A percentile compares a stretch with the other conserved stretches of the same genome.
phyloP scores from a whole-genome alignment of 2,113 vertebrate species.

The Pelecanus crispus region DNA sequence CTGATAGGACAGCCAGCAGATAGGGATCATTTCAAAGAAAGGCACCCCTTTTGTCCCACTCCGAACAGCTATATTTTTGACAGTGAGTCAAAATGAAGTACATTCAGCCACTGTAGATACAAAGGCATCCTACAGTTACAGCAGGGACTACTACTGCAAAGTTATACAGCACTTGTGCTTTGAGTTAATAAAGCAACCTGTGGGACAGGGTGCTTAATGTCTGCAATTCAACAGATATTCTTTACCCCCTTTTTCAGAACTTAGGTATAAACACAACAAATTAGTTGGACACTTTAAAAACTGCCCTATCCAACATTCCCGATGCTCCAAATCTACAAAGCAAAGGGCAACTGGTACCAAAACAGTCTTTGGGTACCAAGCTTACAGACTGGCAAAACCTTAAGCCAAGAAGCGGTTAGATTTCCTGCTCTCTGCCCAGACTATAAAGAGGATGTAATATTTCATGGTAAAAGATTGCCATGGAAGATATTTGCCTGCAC shows the following conservation, averaged over 20 bases:
- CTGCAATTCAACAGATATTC: fast-evolving
- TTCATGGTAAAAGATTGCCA: background rate
- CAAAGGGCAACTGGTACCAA: background rate
- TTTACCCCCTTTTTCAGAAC: background rate
- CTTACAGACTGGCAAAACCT: background rate
- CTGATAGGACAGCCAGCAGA: background rate
- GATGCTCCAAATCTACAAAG: background rate
- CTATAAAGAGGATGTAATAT: background rate
- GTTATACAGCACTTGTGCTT: background rate
- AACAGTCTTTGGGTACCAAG: background rate
- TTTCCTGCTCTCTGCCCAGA: background rate
- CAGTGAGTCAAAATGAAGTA: background rate
- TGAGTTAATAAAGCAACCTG: background rate
- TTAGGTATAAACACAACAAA: background rate
- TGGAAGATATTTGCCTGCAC: background rate
- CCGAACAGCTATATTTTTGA: background rate
- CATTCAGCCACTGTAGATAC: background rate
- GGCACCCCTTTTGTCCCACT: background rate
- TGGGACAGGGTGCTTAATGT: background rate
- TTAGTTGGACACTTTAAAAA: background rate
- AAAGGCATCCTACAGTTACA: background rate
- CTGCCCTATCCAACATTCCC: background rate
- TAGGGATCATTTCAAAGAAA: background rate
- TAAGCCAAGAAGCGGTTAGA: background rate
- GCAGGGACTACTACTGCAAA: background rate